Conservation (phyloP, 2,113 vertebrate species). For the Heterocephalus glaber region DNA sequence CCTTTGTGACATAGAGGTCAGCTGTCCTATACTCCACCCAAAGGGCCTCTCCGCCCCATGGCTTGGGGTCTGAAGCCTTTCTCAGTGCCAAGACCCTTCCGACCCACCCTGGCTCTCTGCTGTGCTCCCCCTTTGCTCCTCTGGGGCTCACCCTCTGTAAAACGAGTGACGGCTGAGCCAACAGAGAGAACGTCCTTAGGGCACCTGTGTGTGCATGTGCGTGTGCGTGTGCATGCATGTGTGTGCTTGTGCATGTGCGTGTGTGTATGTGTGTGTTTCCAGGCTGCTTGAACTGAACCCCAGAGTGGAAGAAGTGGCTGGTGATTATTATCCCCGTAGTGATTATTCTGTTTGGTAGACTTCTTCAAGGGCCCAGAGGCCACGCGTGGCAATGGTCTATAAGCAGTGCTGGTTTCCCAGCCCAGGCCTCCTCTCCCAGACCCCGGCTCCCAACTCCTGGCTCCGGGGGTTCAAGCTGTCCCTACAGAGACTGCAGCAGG, state of each 20-base stretch:
- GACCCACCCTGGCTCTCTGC: not conserved
- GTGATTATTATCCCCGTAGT: slow-evolving; percentile 30
- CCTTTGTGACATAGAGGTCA: not conserved
- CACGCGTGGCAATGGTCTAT: not conserved
- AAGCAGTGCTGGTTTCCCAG: slow-evolving; percentile 44
- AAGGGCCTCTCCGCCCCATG: not conserved
- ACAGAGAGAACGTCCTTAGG: not conserved
- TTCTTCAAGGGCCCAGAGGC: slow-evolving; percentile 37
- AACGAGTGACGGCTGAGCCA: not conserved
- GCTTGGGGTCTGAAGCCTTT: not conserved
- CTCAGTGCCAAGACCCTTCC: not conserved
- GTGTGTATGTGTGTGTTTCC: not conserved
- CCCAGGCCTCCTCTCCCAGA: slow-evolving; percentile 61
- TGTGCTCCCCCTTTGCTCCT: not conserved
- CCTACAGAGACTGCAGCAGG: slow-evolving; percentile 39
- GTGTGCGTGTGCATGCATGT: not conserved
- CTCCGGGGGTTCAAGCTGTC: slow-evolving; percentile 51
- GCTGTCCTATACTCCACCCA: not conserved
- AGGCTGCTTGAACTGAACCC: slow-evolving; percentile 29
- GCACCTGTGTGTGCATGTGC: not conserved
- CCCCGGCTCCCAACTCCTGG: slow-evolving; percentile 18
- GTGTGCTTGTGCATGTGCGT: not conserved
- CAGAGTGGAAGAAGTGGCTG: not conserved
- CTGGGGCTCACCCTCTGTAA: not conserved
- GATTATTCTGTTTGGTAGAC: slow-evolving; percentile 41